Evolutionary conservation across 2,113 vertebrate genomes (phyloP).

Genomic region (Xyrauchen texanus): DNA sequence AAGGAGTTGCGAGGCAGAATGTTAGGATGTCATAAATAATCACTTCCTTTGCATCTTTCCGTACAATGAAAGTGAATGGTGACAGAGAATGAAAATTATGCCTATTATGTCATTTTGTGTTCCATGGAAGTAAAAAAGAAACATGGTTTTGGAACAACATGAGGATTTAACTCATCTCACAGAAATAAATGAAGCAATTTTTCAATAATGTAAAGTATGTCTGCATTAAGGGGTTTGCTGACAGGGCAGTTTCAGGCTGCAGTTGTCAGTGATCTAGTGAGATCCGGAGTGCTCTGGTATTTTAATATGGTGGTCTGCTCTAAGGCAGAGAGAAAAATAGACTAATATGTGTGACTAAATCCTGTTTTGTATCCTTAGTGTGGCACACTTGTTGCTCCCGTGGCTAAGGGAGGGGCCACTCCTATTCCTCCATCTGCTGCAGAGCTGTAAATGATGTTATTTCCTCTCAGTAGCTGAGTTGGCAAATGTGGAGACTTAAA

Average conservation of each 20-base stretch:
- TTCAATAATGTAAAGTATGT: background rate
- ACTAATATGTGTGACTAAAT: conserved; percentile 15
- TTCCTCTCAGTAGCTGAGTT: conserved; percentile 56
- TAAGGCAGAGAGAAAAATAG: background rate
- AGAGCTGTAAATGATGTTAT: conserved; percentile 57
- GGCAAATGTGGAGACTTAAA: conserved; percentile 40
- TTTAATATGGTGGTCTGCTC: background rate
- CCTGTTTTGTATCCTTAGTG: conserved; percentile 44
- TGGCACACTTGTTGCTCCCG: conserved; percentile 27
- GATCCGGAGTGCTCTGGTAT: background rate
- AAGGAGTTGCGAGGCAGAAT: no score
- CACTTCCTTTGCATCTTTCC: no score
- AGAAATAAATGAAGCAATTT: no score
- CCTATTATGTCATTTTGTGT: no score
- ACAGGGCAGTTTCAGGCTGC: background rate
- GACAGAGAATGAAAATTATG: no score
- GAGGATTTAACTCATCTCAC: no score
- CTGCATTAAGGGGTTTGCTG: conserved; percentile 35
- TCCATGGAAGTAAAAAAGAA: no score
- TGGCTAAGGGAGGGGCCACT: conserved; percentile 46
- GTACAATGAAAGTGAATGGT: no score
- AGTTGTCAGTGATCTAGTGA: background rate
- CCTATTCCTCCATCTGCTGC: conserved; percentile 55
- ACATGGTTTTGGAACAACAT: no score
- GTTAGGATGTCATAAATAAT: no score